These are phyloP conservation scores for Pelodiscus sinensis DNA, from an alignment of 2,113 vertebrate species.

Conservation along the genomic window DNA sequence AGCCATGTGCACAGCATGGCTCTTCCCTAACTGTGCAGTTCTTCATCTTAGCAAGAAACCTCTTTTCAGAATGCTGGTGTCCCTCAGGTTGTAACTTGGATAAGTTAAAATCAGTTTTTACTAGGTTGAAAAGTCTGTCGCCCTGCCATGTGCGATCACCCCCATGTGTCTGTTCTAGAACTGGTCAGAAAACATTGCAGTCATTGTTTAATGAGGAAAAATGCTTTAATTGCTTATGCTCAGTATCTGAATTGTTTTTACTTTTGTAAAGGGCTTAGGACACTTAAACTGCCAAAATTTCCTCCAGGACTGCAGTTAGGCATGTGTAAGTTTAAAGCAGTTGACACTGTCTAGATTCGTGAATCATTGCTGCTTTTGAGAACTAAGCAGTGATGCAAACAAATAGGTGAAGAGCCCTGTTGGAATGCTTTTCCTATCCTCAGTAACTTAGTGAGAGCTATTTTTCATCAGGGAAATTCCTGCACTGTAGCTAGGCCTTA, in stretches of 20 bases:
- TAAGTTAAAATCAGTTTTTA: background rate
- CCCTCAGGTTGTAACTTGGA: background rate
- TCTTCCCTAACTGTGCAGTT: background rate
- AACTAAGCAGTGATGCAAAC: background rate
- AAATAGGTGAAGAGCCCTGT: rapidly evolving
- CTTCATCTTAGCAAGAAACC: constrained; percentile 8
- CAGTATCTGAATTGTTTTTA: background rate
- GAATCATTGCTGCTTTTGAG: background rate
- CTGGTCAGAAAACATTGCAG: background rate
- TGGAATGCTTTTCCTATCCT: rapidly evolving
- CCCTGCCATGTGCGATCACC: background rate
- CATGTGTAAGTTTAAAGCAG: background rate
- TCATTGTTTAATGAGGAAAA: background rate
- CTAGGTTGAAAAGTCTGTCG: background rate
- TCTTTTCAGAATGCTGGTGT: background rate
- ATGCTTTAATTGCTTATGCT: background rate
- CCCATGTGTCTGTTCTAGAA: background rate
- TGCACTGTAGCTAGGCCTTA: rapidly evolving
- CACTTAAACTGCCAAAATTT: background rate
- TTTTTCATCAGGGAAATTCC: rapidly evolving
- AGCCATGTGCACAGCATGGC: background rate
- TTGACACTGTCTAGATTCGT: rapidly evolving
- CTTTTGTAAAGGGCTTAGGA: background rate
- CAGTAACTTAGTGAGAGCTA: background rate
- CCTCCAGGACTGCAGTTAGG: background rate